Percentiles rank a stretch among this genome's conserved stretches.
These are phyloP conservation scores for Zophobas atratus DNA, from an alignment of 1,140 invertebrate species.

Conservation along the genomic window DNA sequence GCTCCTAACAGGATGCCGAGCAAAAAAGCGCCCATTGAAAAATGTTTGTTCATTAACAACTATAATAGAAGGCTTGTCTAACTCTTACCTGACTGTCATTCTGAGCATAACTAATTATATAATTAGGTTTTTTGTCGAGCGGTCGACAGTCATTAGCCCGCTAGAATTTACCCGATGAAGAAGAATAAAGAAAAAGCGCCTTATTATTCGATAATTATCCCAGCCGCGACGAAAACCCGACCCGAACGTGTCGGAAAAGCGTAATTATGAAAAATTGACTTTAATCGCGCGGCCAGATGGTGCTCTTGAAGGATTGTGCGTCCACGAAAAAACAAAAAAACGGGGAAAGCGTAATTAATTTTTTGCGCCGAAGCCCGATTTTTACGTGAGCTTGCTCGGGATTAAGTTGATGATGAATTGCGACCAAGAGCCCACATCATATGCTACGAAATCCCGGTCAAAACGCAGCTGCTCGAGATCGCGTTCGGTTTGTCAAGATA, in stretches of 20 bases:
- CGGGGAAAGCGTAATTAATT: conserved; percentile 19
- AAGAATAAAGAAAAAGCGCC: conserved; percentile 44
- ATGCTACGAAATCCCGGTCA: conserved; percentile 16
- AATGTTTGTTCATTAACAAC: conserved; percentile 57
- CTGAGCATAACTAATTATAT: conserved; percentile 66
- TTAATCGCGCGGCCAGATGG: conserved; percentile 55
- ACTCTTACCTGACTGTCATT: conserved; percentile 64
- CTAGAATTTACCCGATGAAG: conserved; percentile 42
- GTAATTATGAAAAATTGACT: conserved; percentile 63
- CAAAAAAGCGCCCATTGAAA: conserved; percentile 53
- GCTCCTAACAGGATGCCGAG: conserved; percentile 10
- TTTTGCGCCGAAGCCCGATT: neutral
- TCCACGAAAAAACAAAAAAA: neutral
- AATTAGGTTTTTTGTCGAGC: conserved; percentile 63
- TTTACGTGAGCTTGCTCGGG: conserved; percentile 8
- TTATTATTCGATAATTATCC: conserved; percentile 60
- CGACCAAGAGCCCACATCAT: conserved; percentile 6
- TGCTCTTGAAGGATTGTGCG: neutral
- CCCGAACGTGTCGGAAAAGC: conserved; percentile 53
- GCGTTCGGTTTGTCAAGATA: neutral
- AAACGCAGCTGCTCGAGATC: neutral
- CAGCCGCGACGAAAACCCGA: conserved; percentile 54
- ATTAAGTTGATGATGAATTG: conserved; percentile 36
- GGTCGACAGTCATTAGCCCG: conserved; percentile 59
- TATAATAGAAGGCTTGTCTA: conserved; percentile 61